Evolutionary conservation across 2,888 invertebrate species (phyloP), one percentile per base, ranked within the genome.

Genomic region (Dryobota labecula): DNA sequence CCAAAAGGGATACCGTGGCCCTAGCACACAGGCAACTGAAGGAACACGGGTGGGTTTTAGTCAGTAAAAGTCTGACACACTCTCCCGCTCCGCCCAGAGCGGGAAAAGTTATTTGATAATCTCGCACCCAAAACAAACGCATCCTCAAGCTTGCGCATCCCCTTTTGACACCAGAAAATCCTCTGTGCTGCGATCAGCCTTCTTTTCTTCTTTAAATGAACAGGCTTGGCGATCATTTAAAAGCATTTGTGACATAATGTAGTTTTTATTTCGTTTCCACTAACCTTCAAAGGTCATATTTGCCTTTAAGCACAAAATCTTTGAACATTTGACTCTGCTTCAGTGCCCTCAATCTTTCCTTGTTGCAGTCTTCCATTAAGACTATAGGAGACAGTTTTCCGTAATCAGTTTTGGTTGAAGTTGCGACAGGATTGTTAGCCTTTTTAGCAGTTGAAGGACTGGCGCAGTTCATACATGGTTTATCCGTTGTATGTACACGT

Each of bases 341-440:
- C 0, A 60, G n/a, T 3, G 81, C 86, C 41, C 33, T 70, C 0
- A 90, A 45, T n/a, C 91, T 86, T 20, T 88, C 83, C 43, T 63
- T 87, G n/a, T 89, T 90, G 27, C 90, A 90, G 62, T 92, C 88
- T 24, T 84, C 84, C 76, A 87, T 85, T 3, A 90, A 71, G 0
- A 87, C 60, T 1, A 73, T 47, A 0, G 89, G 86, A 0, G 73
- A 62, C 1, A 83, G 7, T 65, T 61, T 65, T 0, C 76, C 72
- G 2, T 18, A 18, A 2, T 38, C 73, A 15, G 2, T 38, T 45
- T 33, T 41, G 0, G 9, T 15, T 6, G 61, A n/a, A 33, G 18
- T 0, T 13, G 27, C 30, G 8, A 1, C 33, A 20, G 51, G 15
- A 15, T 5, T 36, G 13, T 38, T 41, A 0, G 6, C 5, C 2